Evolutionary conservation across 2,888 invertebrate species (phyloP).

Genomic region (Rapana venosa): DNA sequence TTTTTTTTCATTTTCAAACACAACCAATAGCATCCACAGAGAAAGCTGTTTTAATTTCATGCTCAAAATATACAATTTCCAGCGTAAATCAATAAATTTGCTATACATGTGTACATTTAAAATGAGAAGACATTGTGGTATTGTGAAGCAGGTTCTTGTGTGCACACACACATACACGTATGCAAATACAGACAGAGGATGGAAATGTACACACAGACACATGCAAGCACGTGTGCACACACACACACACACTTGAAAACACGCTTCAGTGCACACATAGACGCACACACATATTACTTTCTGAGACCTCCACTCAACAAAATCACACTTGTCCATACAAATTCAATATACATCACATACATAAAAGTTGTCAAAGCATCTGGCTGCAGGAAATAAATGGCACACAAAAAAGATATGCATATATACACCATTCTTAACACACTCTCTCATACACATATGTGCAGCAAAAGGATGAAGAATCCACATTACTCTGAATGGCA

Average conservation of each 20-base stretch:
- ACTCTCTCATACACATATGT: background rate
- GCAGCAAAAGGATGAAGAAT: no score
- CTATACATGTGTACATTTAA: background rate
- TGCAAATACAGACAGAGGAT: background rate
- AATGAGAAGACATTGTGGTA: background rate
- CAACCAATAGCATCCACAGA: background rate
- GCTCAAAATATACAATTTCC: background rate
- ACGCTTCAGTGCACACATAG: background rate
- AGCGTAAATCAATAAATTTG: background rate
- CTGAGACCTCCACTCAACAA: no score
- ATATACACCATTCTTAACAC: no score
- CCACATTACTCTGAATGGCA: no score
- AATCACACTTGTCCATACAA: no score
- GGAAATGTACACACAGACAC: background rate
- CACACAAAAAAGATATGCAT: no score
- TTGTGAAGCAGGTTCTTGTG: no score
- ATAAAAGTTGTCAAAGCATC: no score
- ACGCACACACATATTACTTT: background rate
- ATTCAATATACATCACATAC: no score
- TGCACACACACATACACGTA: background rate
- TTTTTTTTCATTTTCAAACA: background rate
- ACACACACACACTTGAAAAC: background rate
- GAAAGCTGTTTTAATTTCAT: background rate
- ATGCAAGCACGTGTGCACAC: background rate
- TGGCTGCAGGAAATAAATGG: no score